Evolutionary conservation across 2,888 invertebrate species (phyloP).

Genomic region (Epirrita christyi): DNA sequence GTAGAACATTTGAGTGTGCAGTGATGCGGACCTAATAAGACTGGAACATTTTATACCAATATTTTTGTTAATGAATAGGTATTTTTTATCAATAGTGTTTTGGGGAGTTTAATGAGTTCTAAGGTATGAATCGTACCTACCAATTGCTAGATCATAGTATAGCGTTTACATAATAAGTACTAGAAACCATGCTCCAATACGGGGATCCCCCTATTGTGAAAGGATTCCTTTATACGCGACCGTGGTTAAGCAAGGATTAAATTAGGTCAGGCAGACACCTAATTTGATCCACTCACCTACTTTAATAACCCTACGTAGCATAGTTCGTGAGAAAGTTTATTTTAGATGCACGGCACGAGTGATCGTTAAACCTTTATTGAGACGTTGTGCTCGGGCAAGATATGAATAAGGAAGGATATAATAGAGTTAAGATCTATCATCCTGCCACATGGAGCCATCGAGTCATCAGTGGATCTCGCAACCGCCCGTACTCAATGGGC

Average conservation of each 20-base stretch:
- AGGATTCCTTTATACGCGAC: too few relatives aligned
- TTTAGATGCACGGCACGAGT: conserved; percentile 4
- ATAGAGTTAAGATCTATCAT: conserved; percentile 40
- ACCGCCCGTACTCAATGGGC: conserved; percentile 32
- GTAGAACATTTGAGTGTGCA: too few relatives aligned
- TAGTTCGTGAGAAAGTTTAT: conserved; percentile 18
- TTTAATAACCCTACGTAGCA: conserved; percentile 3
- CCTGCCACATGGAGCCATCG: conserved; percentile 33
- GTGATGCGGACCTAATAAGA: too few relatives aligned
- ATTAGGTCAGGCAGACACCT: not conserved
- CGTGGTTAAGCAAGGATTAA: not conserved
- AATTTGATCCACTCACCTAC: conserved; percentile 5
- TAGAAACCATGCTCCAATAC: too few relatives aligned
- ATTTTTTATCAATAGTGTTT: too few relatives aligned
- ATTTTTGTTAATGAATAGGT: too few relatives aligned
- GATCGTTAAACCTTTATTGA: conserved; percentile 12
- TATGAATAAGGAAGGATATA: conserved; percentile 37
- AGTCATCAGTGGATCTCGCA: conserved; percentile 23
- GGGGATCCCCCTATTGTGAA: too few relatives aligned
- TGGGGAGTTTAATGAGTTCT: too few relatives aligned
- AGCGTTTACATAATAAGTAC: too few relatives aligned
- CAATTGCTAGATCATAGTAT: too few relatives aligned
- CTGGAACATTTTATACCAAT: too few relatives aligned
- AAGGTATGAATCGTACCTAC: too few relatives aligned
- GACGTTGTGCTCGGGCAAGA: conserved; percentile 21